These are phyloP conservation scores for Rhagophthalmus giganteus DNA, from an alignment of 2,888 invertebrate species.

Conservation along the genomic window DNA sequence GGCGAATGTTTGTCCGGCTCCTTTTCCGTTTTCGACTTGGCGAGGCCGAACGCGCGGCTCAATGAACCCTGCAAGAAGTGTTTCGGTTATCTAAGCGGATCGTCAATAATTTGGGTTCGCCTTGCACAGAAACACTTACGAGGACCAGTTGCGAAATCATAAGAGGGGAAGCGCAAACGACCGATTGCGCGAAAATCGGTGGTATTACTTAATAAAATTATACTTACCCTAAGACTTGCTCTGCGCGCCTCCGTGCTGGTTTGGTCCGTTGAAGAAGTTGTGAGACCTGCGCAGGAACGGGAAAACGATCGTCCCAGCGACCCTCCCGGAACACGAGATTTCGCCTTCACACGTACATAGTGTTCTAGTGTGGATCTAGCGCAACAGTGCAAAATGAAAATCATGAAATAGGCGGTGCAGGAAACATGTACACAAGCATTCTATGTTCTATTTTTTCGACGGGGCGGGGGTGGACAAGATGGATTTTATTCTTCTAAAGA, in stretches of 20 bases:
- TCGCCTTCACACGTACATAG: conserved; percentile 62
- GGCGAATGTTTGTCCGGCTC: conserved; percentile 64
- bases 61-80: conserved; percentile 67
- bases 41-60: conserved; percentile 69
- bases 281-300: conserved; percentile 64
- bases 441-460: conserved; percentile 44
- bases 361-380: conserved; percentile 59
- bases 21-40: conserved; percentile 54
- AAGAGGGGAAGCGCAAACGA: too few relatives aligned
- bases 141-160: too few relatives aligned
- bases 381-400: conserved; percentile 48
- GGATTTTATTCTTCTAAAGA: too few relatives aligned
- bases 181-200: too few relatives aligned
- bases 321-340: conserved; percentile 66
- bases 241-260: conserved; percentile 58
- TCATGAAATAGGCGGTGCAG: conserved; percentile 48
- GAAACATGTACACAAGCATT: conserved; percentile 50
- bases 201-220: too few relatives aligned
- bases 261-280: conserved; percentile 48
- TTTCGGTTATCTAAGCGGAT: too few relatives aligned
- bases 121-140: too few relatives aligned
- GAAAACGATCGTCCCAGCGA: conserved; percentile 69
- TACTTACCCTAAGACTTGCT: conserved; percentile 63
- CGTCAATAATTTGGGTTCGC: too few relatives aligned
- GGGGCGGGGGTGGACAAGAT: too few relatives aligned